phyloP scores from a whole-genome alignment of 1,140 invertebrate genomes.

The Eupeodes corollae region DNA sequence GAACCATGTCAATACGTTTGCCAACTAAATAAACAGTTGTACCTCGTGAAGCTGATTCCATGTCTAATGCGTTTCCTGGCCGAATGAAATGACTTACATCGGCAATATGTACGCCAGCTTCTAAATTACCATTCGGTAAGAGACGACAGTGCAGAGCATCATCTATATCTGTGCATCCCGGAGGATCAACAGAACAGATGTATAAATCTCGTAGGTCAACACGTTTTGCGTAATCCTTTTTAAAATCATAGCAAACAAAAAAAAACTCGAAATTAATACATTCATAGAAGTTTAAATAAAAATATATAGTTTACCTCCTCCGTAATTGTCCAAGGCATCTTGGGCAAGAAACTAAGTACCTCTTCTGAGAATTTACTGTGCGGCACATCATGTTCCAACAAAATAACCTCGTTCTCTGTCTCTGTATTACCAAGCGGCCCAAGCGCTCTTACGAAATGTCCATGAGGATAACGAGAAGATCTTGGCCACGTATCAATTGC shows the following conservation, averaged over 20 bases:
- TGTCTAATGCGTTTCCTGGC: slow-evolving; percentile 76
- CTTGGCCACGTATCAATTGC: slow-evolving; percentile 88
- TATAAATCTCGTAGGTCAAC: slow-evolving; percentile 73
- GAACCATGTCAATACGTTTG: slow-evolving; percentile 81
- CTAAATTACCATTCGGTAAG: slow-evolving; percentile 62
- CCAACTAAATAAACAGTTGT: slow-evolving; percentile 89
- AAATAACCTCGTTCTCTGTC: slow-evolving; percentile 90
- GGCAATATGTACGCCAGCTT: slow-evolving; percentile 92
- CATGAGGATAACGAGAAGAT: slow-evolving; percentile 62
- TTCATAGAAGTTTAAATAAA: background rate
- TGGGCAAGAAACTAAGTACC: slow-evolving; percentile 85
- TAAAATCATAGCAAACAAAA: slow-evolving; percentile 8
- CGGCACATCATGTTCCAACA: slow-evolving; percentile 95
- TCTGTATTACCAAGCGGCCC: slow-evolving; percentile 70
- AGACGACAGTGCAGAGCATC: slow-evolving; percentile 88
- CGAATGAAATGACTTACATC: slow-evolving; percentile 91
- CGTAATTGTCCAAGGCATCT: slow-evolving; percentile 80
- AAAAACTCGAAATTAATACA: slow-evolving; percentile 2
- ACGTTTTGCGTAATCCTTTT: slow-evolving; percentile 64
- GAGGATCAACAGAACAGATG: slow-evolving; percentile 96
- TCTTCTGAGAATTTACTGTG: slow-evolving; percentile 89
- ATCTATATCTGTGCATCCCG: slow-evolving; percentile 98
- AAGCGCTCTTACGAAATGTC: slow-evolving; percentile 79
- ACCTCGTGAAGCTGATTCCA: slow-evolving; percentile 71
- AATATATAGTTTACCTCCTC: slow-evolving; percentile 47